phyloP scores from a whole-genome alignment of 2,888 invertebrate species.

The Drosophila suboccidentalis region DNA sequence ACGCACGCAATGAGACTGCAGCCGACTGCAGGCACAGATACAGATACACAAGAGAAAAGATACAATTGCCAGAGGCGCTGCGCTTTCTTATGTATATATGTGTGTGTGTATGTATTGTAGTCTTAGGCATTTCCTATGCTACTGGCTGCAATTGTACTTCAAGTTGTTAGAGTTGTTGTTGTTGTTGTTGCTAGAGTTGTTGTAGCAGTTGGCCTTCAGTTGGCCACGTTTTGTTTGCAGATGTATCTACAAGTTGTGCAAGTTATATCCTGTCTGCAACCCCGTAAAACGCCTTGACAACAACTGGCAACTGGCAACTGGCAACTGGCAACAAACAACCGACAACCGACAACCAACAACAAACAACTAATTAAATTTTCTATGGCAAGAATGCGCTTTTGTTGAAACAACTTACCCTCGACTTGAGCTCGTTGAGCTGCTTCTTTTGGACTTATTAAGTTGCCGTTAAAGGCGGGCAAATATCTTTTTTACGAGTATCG shows the following conservation, averaged over 20 bases:
- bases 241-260: constrained; percentile 27
- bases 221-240: constrained; percentile 59
- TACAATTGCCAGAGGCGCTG: constrained; percentile 8
- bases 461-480: constrained; percentile 50
- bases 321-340: constrained; percentile 48
- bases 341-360: constrained; percentile 47
- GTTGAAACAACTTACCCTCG: constrained; percentile 33
- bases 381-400: constrained; percentile 75
- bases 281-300: constrained; percentile 36
- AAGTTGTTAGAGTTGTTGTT: constrained; percentile 33
- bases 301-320: constrained; percentile 45
- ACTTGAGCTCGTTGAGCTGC: constrained; percentile 10
- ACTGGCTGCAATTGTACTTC: constrained; percentile 3
- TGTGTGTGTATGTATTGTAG: neutral
- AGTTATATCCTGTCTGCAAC: constrained; percentile 50
- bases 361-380: constrained; percentile 75
- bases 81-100: constrained; percentile 5
- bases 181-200: constrained; percentile 16
- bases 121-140: constrained; percentile 16
- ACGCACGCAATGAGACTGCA: constrained; percentile 1
- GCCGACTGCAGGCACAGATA: constrained; percentile 13
- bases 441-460: constrained; percentile 51
- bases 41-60: constrained; percentile 11
- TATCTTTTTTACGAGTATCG: constrained; percentile 1
- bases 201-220: constrained; percentile 62